Evolutionary conservation across 2,113 vertebrate genomes (phyloP).

Genomic region (Oreochromis aureus): DNA sequence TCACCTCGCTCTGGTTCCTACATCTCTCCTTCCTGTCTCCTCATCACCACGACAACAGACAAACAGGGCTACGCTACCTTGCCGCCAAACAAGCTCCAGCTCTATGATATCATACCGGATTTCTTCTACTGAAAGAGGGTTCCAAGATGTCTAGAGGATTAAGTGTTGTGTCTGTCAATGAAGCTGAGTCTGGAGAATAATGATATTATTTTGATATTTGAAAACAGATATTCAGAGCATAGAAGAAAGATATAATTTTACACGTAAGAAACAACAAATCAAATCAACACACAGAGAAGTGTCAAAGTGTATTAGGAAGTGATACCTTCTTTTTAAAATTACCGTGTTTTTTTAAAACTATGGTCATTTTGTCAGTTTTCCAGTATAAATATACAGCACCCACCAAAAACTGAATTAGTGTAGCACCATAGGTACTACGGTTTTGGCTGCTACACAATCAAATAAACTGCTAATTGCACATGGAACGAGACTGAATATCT

Average conservation of each 20-base stretch:
- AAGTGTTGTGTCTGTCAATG: background rate
- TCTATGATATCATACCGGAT: slow-evolving; percentile 37
- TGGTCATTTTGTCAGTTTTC: background rate
- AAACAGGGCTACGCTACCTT: slow-evolving; percentile 39
- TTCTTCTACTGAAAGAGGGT: background rate
- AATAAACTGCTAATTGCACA: slow-evolving; percentile 13
- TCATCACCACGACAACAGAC: slow-evolving; percentile 44
- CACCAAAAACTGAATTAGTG: background rate
- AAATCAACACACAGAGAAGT: background rate
- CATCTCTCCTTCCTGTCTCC: slow-evolving; percentile 47
- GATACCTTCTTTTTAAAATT: background rate
- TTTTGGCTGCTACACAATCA: slow-evolving; percentile 6
- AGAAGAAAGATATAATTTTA: background rate
- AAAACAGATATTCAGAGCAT: background rate
- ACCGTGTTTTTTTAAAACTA: background rate
- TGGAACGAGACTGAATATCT: background rate
- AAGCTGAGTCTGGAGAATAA: background rate
- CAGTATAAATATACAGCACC: background rate
- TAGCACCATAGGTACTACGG: background rate
- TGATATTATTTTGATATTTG: background rate
- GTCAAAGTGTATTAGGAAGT: background rate
- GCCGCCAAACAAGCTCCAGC: slow-evolving; percentile 26
- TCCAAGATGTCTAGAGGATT: background rate
- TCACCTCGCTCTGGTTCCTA: slow-evolving; percentile 38
- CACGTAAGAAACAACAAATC: background rate